Evolutionary conservation across 2,113 vertebrate species (phyloP), one percentile per base, ranked within the genome.

Genomic region (Leptodactylus fuscus): DNA sequence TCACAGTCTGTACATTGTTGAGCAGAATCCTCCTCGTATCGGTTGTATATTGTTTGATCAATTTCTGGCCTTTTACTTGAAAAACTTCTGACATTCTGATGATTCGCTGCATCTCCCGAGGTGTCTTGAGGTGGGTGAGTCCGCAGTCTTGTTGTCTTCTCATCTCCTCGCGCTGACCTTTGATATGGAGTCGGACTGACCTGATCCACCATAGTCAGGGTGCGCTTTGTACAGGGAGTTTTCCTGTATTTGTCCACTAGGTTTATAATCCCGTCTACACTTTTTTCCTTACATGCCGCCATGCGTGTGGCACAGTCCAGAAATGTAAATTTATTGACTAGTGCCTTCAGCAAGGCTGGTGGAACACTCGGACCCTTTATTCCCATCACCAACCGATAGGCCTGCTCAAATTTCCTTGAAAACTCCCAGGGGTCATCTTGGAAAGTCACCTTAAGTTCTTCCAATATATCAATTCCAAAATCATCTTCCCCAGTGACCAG

Each of bases 361-460:
- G 79, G 24, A 18, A 65, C 9, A 18, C 29, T 34, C 18, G 41
- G 7, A 69, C 49, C 60, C 20, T 69, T 48, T 3, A 49, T 11
- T 29, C 60, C 60, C 79, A 81, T 69, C 9, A 81, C 27, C 62
- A 81, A 44, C 24, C 41, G 41, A 2, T 69, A 81, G 5, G 44
- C 79, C 29, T 69, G 60, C 41, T 49, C 79, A 10, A 81, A 81
- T 81, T 65, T 81, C 18, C 44, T 29, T 13, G 79, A 15, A 69
- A 81, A 81, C 34, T 48, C 60, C 79, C 79, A 81, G 34, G 79
- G 79, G 27, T 81, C 79, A 69, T 81, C 79, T 5, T 81, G 24
- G 4, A 10, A 24, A 13, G 79, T 49, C 3, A 81, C 60, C 60
- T 48, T 69, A 27, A 81, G 62, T 1, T 67, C 60, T 81, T 81